A percentile compares a stretch with the other conserved stretches of the same genome.
These are phyloP conservation scores for Zaprionus bogoriensis DNA, from an alignment of 2,888 invertebrate genomes.

Conservation along the genomic window DNA sequence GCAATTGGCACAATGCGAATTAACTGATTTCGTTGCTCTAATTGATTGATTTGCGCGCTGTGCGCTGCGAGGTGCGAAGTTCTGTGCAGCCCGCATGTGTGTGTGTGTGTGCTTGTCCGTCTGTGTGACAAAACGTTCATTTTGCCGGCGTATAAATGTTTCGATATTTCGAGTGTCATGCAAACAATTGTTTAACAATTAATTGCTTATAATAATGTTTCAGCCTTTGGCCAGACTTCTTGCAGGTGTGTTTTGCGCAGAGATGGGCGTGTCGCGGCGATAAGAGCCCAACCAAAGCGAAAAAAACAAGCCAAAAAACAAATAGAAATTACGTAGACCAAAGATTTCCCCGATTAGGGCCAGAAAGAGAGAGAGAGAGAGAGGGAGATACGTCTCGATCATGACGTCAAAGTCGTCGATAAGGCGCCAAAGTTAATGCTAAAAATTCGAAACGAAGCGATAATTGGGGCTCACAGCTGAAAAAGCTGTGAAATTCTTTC, in stretches of 20 bases:
- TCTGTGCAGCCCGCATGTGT: neutral
- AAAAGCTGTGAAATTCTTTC: slow-evolving; percentile 57
- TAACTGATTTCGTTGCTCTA: slow-evolving; percentile 48
- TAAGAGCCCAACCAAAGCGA: neutral
- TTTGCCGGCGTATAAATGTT: slow-evolving; percentile 68
- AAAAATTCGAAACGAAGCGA: slow-evolving; percentile 47
- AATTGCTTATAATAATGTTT: slow-evolving; percentile 51
- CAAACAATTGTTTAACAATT: slow-evolving; percentile 51
- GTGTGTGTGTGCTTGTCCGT: neutral
- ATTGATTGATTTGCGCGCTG: slow-evolving; percentile 57
- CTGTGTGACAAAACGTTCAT: slow-evolving; percentile 6
- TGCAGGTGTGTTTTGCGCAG: slow-evolving; percentile 12
- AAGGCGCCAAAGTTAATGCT: slow-evolving; percentile 42
- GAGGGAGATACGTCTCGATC: too few species aligned
- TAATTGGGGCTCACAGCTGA: slow-evolving; percentile 47
- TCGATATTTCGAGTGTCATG: slow-evolving; percentile 48
- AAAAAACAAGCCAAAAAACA: neutral
- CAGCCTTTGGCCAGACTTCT: slow-evolving; percentile 6
- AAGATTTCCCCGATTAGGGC: slow-evolving; percentile 37
- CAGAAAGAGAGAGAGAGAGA: neutral
- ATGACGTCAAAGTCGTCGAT: slow-evolving; percentile 51
- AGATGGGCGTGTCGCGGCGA: neutral
- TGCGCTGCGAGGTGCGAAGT: slow-evolving; percentile 19
- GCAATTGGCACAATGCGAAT: slow-evolving; percentile 64
- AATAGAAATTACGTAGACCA: slow-evolving; percentile 27